Base-by-base conservation (phyloP, 2,888 invertebrate genomes). In the Epistrophe grossulariae region DNA sequence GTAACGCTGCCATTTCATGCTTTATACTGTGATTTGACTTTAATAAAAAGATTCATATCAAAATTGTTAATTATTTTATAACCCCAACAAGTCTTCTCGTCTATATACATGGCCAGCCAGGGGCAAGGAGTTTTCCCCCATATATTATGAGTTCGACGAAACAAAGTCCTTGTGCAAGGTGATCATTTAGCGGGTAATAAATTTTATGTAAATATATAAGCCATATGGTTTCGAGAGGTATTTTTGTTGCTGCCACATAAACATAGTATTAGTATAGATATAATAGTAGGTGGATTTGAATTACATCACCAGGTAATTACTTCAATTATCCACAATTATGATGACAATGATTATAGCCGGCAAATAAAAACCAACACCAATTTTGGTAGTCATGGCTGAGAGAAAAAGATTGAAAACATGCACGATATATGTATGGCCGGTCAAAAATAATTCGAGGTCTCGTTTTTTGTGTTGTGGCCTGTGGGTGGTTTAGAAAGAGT, bases 331-430 rank as follows among this genome's bases (percentile, higher is more conserved):
- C 24, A 24, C 57, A 45, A 48, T 73, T 59, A 62, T 72, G 70
- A 64, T 70, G 68, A 28, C 74, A 64, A 66, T 80, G 35, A 82
- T 82, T 77, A 55, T 77, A 19, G 40, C 48, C 17, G 40, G 40
- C 19, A 40, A 71, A 68, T 68, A 62, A 59, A 45, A n/a, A 15
- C 15, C 55, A 81, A 62, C 6, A 50, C 84, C 84, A 85, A 70
- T 62, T 85, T 84, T 77, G 84, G 84, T 62, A 57, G 81, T 85
- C 82, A 85, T 64, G 84, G 73, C 31, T 68, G 35, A 59, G 71
- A 55, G 50, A 71, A 48, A 24, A 24, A 24, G 3, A 24, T 24
- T 40, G 45, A 45, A 66, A 68, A 59, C 19, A 17, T 48, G 28
- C 24, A 59, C 28, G n/a, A 28, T 28, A 15, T 9, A 17, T 50